Percentiles rank a stretch among this genome's conserved stretches.
Conservation (phyloP, 1,140 invertebrate species). For the Orchestia grillus region DNA sequence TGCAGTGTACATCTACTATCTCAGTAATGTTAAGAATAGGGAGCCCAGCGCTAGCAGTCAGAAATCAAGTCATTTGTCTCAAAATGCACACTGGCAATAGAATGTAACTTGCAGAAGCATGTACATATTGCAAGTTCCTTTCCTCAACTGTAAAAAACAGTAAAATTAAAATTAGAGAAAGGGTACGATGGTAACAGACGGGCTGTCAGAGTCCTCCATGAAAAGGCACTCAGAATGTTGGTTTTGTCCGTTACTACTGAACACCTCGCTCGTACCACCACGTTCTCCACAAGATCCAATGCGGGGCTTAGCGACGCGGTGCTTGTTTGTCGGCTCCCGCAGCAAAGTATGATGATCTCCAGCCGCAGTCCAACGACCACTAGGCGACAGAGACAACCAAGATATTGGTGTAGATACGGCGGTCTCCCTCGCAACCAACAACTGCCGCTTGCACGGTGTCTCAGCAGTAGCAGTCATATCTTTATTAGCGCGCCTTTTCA, state of each 20-base stretch:
- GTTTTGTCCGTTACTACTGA: not conserved
- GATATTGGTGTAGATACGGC: not conserved
- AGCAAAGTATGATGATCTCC: not conserved
- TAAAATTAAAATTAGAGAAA: not conserved
- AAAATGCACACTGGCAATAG: not conserved
- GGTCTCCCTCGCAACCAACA: constrained; percentile 4
- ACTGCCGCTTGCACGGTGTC: not conserved
- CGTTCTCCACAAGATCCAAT: not conserved
- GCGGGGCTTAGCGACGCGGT: not conserved
- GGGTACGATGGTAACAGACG: constrained; percentile 47
- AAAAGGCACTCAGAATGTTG: constrained; percentile 33
- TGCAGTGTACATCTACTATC: not conserved
- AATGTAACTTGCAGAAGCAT: not conserved
- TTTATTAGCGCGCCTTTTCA: constrained; percentile 29
- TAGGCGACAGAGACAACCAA: constrained; percentile 11
- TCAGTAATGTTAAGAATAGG: not conserved
- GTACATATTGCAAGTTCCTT: not conserved
- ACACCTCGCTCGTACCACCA: not conserved
- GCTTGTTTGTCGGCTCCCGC: not conserved
- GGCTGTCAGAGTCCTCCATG: constrained; percentile 14
- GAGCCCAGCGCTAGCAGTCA: not conserved
- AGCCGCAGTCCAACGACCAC: not conserved
- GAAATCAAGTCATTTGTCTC: not conserved
- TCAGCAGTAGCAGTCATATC: not conserved
- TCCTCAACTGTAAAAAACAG: not conserved